phyloP scores from a whole-genome alignment of 2,888 invertebrate genomes.

The Carpatolechia fugitivella region DNA sequence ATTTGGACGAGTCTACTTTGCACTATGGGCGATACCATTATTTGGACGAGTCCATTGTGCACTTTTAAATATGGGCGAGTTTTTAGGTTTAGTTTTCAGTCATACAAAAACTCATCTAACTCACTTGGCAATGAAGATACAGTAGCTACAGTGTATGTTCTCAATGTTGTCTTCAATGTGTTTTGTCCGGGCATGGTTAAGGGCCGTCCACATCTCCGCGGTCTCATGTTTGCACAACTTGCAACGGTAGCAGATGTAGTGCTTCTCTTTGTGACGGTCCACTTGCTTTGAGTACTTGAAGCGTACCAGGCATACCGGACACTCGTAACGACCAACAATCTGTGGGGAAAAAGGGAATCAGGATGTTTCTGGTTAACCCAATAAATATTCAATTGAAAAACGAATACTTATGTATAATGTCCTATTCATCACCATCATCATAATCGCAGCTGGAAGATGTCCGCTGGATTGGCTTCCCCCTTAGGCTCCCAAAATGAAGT shows the following conservation, averaged over 20 bases:
- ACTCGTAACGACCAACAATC: slow-evolving; percentile 36
- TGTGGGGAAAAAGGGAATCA: slow-evolving; percentile 26
- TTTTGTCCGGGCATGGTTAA: slow-evolving; percentile 39
- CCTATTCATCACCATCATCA: no score
- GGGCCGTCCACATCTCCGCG: slow-evolving; percentile 28
- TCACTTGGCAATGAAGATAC: slow-evolving; percentile 36
- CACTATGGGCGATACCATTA: no score
- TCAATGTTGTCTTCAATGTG: slow-evolving; percentile 34
- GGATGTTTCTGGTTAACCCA: no score
- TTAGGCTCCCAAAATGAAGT: no score
- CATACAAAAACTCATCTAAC: slow-evolving; percentile 14
- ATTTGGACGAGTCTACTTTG: no score
- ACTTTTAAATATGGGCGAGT: no score
- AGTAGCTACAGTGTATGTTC: slow-evolving; percentile 45
- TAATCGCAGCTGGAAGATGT: no score
- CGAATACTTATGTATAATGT: no score
- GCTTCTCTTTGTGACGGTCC: slow-evolving; percentile 33
- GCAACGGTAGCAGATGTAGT: slow-evolving; percentile 42
- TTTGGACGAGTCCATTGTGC: no score
- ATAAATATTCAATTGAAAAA: no score
- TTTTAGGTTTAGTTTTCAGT: no score
- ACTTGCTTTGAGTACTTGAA: slow-evolving; percentile 26
- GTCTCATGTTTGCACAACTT: slow-evolving; percentile 40
- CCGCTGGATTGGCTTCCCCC: no score
- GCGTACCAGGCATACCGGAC: slow-evolving; percentile 40